These are phyloP conservation scores for Lota lota DNA, from an alignment of 2,113 vertebrate genomes.

Conservation along the genomic window DNA sequence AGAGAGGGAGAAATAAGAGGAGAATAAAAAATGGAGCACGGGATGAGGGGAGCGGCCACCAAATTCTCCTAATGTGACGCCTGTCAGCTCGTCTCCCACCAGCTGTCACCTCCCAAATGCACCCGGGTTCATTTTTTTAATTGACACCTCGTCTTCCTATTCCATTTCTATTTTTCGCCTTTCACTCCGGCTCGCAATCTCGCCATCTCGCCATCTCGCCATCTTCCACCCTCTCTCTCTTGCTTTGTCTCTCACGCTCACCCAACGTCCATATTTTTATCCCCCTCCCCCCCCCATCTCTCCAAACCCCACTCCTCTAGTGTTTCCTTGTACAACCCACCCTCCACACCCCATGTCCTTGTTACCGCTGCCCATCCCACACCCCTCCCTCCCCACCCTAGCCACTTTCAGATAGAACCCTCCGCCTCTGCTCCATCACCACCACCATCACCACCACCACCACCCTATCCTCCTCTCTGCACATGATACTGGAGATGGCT, in stretches of 20 bases:
- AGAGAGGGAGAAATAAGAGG: constrained; percentile 48
- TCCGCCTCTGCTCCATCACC: constrained; percentile 32
- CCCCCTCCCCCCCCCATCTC: constrained; percentile 11
- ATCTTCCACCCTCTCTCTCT: constrained; percentile 3
- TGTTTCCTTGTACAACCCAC: constrained; percentile 58
- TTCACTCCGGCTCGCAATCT: constrained; percentile 56
- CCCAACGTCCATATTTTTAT: constrained; percentile 1
- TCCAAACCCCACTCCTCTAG: constrained; percentile 43
- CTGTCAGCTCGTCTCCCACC: constrained; percentile 90
- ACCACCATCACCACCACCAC: constrained; percentile 14
- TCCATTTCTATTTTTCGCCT: constrained; percentile 73
- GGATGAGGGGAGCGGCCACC: constrained; percentile 70
- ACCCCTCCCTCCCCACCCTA: constrained; percentile 13
- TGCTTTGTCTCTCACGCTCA: background rate
- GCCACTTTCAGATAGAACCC: constrained; percentile 55
- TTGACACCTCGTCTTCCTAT: constrained; percentile 88
- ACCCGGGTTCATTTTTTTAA: constrained; percentile 90
- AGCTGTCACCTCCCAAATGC: constrained; percentile 84
- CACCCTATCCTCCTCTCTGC: constrained; percentile 41
- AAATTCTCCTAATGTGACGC: constrained; percentile 77
- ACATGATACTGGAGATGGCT: constrained; percentile 67
- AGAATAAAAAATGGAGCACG: constrained; percentile 47
- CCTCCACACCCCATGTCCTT: constrained; percentile 58
- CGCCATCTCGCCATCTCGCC: constrained; percentile 42
- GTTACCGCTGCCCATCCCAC: constrained; percentile 20